phyloP scores from a whole-genome alignment of 2,113 vertebrate species.

The Lethenteron reissneri region DNA sequence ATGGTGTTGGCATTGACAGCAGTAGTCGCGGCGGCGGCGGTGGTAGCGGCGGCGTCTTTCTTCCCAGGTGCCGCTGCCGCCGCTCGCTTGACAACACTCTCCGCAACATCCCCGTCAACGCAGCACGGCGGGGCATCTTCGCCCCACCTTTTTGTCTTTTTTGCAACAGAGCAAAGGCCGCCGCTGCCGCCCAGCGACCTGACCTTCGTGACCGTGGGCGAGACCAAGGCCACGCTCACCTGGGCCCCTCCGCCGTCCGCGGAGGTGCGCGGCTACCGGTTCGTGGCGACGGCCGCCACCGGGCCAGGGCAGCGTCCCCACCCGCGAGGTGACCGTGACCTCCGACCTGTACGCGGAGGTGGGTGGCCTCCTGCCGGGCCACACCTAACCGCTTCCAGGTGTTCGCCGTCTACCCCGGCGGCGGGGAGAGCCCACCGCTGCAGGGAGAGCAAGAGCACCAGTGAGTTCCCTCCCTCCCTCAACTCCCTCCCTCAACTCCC shows the following conservation, averaged over 20 bases:
- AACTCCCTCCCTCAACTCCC: too few species aligned
- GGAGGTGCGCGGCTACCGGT: slow-evolving; percentile 45
- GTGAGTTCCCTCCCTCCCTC: too few species aligned
- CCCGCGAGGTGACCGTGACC: slow-evolving; percentile 36
- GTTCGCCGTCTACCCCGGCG: slow-evolving; percentile 32
- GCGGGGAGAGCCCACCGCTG: slow-evolving; percentile 52
- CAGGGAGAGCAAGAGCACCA: slow-evolving; percentile 51
- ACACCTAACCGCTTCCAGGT: slow-evolving; percentile 57
- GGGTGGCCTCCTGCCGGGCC: slow-evolving; percentile 42
- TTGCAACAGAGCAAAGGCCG: slow-evolving; percentile 2
- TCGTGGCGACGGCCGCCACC: slow-evolving; percentile 39
- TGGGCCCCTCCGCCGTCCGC: slow-evolving; percentile 34
- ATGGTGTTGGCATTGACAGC: too few species aligned
- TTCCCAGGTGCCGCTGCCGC: too few species aligned
- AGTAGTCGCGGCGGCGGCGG: too few species aligned
- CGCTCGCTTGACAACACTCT: too few species aligned
- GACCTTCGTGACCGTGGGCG: slow-evolving; percentile 63
- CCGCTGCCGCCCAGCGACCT: slow-evolving; percentile 39
- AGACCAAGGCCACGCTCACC: slow-evolving; percentile 58
- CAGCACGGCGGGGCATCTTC: too few species aligned
- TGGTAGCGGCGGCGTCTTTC: too few species aligned
- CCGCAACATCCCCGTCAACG: too few species aligned
- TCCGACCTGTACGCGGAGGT: slow-evolving; percentile 50
- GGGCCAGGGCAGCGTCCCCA: slow-evolving; percentile 24
- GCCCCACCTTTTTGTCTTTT: too few species aligned